Percentiles rank a stretch among this genome's conserved stretches.
These are phyloP conservation scores for Pygathrix nemaeus DNA, from an alignment of 2,113 vertebrate species.

Conservation along the genomic window DNA sequence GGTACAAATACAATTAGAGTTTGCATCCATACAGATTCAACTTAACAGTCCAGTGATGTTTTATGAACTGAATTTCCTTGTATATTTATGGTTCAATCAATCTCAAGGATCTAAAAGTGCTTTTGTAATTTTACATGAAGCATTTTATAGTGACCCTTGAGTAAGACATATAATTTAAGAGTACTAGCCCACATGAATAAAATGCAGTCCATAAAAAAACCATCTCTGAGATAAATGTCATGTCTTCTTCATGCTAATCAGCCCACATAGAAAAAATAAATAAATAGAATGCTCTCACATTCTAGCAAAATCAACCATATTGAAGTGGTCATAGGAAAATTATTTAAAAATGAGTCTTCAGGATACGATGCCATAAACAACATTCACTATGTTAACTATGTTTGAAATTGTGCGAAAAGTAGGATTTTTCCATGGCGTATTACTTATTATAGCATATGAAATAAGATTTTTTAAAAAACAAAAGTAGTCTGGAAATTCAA, in stretches of 20 bases:
- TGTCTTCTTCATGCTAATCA: neutral
- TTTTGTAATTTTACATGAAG: constrained; percentile 62
- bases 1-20: neutral
- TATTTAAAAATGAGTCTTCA: neutral
- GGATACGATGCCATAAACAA: neutral
- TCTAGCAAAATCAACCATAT: neutral
- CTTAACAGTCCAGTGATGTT: neutral
- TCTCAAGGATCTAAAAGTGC: constrained; percentile 31
- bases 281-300: neutral
- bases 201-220: constrained; percentile 32
- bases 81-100: constrained; percentile 50
- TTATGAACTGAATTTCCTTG: constrained; percentile 38
- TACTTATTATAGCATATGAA: neutral
- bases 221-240: constrained; percentile 1
- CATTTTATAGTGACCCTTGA: constrained; percentile 59
- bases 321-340: neutral
- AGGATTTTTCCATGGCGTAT: neutral
- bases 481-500: neutral
- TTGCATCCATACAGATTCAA: neutral
- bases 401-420: neutral
- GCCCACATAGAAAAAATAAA: neutral
- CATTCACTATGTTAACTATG: neutral
- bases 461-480: neutral
- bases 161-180: constrained; percentile 25
- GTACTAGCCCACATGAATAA: neutral